Percentiles rank a stretch among this genome's conserved stretches.
Evolutionary conservation across 1,140 invertebrate genomes (phyloP).

Genomic region (Drosophila aff.): DNA sequence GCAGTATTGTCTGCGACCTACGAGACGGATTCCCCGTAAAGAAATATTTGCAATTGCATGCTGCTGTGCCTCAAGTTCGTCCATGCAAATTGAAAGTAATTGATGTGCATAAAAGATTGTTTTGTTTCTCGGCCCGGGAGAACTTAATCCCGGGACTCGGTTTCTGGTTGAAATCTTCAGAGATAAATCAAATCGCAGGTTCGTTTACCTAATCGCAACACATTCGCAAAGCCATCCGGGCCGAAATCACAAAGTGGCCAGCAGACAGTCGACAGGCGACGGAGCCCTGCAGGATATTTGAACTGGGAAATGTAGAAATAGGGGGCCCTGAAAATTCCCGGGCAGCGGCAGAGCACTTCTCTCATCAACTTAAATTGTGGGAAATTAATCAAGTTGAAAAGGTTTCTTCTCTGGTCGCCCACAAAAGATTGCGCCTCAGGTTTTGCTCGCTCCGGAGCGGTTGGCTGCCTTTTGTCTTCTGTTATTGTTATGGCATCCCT

Average conservation of each 20-base stretch:
- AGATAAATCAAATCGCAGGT: conserved; percentile 65
- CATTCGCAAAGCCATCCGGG: conserved; percentile 66
- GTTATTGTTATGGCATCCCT: conserved; percentile 47
- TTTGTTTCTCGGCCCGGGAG: not conserved
- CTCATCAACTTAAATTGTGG: conserved; percentile 81
- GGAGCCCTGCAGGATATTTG: conserved; percentile 39
- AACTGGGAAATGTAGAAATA: conserved; percentile 14
- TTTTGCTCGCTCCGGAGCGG: conserved; percentile 24
- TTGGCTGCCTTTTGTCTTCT: conserved; percentile 61
- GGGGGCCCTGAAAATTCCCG: conserved; percentile 46
- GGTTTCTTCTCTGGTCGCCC: conserved; percentile 54
- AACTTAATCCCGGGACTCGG: conserved; percentile 9
- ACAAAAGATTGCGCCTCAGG: conserved; percentile 47
- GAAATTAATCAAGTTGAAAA: conserved; percentile 83
- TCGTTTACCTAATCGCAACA: conserved; percentile 63
- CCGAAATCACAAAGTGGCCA: conserved; percentile 49
- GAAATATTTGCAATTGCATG: conserved; percentile 6
- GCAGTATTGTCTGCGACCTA: conserved; percentile 1
- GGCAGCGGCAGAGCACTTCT: conserved; percentile 13
- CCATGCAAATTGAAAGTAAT: conserved; percentile 17
- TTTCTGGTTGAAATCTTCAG: conserved; percentile 31
- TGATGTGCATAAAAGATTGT: conserved; percentile 19
- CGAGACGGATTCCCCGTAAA: not conserved
- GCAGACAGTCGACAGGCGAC: conserved; percentile 34
- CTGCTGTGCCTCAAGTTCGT: not conserved